Evolutionary conservation across 2,113 vertebrate genomes (phyloP), one percentile per base, ranked within the genome.

Genomic region (Crotophaga sulcirostris): DNA sequence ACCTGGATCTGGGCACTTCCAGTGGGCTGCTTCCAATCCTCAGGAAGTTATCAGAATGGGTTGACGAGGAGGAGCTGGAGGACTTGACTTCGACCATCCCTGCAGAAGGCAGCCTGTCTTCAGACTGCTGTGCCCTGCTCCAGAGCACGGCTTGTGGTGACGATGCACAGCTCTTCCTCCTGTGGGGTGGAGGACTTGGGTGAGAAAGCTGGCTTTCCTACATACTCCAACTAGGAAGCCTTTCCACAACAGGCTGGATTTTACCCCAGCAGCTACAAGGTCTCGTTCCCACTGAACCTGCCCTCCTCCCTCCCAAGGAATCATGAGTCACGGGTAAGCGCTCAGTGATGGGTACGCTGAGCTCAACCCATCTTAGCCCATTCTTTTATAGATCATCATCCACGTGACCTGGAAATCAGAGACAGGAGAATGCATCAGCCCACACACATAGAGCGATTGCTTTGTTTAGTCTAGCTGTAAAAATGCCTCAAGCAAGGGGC

Each of bases 11-110:
- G 18, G 98, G 99, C 75, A 99, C 99, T 94, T 99, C 99, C 97
- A 99, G 94, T 2, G 99, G 99, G 97, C 99, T 99, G 98, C 99
- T 99, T 89, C 99, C 99, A 20, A 98, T 97, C 84, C 98, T 98
- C 42, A 98, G 97, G 94, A 98, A 97, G 75, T 97, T 97, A 83
- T 99, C 99, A 52, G 99, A 99, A 70, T 99, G 99, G 97, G 99
- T 99, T 60, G 99, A 99, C 62, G 99, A 99, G 11, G 99, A 99
- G 38, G 99, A 99, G 94, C 99, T 99, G 90, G 99, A 99, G 86
- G 99, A 99, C 95, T 97, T 98, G 62, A 98, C 98, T 89, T 99
- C 99, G 1, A 78, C 72, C 64, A 98, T 68, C 14, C 96, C 96
- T 6, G 98, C 94, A 54, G 98, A 97, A 77, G 96, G 96, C 72